Conservation (phyloP, 2,797 vertebrate genomes). For the Coracias cyanogaster region DNA sequence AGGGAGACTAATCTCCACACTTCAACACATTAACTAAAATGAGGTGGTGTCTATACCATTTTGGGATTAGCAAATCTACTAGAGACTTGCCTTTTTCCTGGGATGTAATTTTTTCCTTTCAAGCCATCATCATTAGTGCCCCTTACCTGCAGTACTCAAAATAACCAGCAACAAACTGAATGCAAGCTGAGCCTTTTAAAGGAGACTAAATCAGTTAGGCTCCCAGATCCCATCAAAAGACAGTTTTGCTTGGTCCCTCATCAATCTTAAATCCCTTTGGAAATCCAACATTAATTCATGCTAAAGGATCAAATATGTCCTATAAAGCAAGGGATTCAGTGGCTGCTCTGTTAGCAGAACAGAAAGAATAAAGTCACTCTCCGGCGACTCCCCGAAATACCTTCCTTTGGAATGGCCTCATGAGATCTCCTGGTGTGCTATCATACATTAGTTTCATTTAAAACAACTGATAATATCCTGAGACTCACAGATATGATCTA, state of each 20-base stretch:
- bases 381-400: background rate
- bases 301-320: background rate
- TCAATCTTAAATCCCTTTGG: background rate
- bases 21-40: constrained; percentile 29
- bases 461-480: constrained; percentile 1
- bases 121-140: background rate
- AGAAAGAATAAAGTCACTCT: background rate
- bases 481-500: background rate
- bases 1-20: constrained; percentile 23
- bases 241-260: background rate
- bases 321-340: background rate
- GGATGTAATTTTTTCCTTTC: background rate
- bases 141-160: constrained; percentile 26
- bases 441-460: background rate
- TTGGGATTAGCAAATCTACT: background rate
- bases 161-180: background rate
- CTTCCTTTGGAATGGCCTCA: background rate
- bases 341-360: background rate
- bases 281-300: background rate
- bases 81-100: background rate
- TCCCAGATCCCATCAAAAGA: constrained; percentile 19
- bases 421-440: background rate
- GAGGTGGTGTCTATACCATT: background rate
- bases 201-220: background rate
- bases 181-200: background rate